These are phyloP conservation scores for Hesperophylax magnus DNA, from an alignment of 1,140 invertebrate genomes.

Conservation along the genomic window DNA sequence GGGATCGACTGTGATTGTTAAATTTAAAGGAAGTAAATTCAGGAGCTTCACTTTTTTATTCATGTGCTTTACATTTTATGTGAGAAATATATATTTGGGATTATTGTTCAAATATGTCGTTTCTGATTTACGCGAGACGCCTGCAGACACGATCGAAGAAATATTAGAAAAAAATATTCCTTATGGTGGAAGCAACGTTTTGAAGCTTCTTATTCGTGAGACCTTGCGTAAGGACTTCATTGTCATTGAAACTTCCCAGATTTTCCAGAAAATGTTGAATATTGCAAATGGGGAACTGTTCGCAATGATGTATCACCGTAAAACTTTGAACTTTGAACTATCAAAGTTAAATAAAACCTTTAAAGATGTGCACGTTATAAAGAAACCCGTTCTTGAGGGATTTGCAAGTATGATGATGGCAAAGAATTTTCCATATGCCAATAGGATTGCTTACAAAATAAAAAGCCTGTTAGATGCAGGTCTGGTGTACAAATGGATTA, in stretches of 20 bases:
- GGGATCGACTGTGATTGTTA: background rate
- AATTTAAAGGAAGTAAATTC: background rate
- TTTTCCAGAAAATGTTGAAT: background rate
- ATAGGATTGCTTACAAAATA: background rate
- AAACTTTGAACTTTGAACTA: background rate
- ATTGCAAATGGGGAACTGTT: background rate
- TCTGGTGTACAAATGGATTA: conserved; percentile 14
- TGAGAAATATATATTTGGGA: conserved; percentile 5
- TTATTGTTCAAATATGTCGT: background rate
- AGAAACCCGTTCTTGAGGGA: background rate
- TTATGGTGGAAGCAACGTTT: background rate
- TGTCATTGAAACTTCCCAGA: background rate
- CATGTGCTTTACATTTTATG: background rate
- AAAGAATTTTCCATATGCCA: conserved; percentile 11
- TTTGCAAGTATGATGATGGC: background rate
- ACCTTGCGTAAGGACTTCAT: background rate
- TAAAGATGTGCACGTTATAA: conserved; percentile 4
- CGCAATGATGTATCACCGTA: background rate
- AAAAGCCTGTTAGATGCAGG: background rate
- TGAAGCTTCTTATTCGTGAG: background rate
- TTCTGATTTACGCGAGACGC: background rate
- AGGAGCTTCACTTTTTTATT: background rate
- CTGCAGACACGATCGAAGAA: background rate
- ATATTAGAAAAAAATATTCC: background rate
- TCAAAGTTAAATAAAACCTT: background rate